These are phyloP conservation scores for Hetaerina americana DNA, from an alignment of 1,140 invertebrate species.

Conservation along the genomic window DNA sequence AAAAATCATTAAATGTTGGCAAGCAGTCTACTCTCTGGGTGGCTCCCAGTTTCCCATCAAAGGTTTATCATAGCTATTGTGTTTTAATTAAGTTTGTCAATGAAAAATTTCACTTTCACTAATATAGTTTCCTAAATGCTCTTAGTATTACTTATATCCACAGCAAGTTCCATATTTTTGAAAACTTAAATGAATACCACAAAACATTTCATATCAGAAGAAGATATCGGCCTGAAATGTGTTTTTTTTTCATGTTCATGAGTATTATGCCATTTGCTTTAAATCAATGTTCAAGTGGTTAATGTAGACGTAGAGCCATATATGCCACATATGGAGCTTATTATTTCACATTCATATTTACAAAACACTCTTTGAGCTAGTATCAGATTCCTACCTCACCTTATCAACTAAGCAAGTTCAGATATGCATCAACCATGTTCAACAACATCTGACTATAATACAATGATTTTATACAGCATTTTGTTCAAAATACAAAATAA, in stretches of 20 bases:
- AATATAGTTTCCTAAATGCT: not conserved
- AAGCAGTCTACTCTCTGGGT: not conserved
- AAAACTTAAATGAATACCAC: not conserved
- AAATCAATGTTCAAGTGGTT: not conserved
- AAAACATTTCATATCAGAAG: not conserved
- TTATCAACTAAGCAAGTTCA: not conserved
- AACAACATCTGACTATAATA: not conserved
- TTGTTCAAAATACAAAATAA: slow-evolving; percentile 1
- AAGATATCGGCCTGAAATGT: not conserved
- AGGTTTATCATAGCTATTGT: not conserved
- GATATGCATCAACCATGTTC: not conserved
- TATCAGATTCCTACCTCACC: not conserved
- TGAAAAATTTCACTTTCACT: not conserved
- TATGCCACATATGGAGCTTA: not conserved
- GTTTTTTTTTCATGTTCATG: not conserved
- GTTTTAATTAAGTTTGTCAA: not conserved
- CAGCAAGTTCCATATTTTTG: not conserved
- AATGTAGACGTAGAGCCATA: not conserved
- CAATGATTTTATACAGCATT: not conserved
- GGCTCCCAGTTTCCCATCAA: not conserved
- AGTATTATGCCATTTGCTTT: not conserved
- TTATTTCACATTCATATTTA: not conserved
- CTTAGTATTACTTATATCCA: not conserved
- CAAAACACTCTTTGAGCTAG: not conserved
- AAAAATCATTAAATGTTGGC: not conserved